Base-by-base conservation (phyloP, 2,797 vertebrate species). In the Arrhamphus sclerolepis region DNA sequence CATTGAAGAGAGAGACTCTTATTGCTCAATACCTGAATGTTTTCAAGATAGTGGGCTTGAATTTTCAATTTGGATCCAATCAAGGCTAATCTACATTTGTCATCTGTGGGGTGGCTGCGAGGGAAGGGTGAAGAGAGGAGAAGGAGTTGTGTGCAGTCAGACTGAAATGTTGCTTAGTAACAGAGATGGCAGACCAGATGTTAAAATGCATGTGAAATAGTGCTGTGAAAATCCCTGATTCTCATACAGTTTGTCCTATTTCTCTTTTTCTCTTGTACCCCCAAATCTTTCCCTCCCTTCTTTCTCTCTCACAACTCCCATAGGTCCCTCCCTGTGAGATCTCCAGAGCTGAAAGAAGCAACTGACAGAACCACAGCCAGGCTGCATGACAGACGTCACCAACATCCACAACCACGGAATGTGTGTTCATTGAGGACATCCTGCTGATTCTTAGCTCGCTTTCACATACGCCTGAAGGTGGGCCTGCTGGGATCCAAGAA, bases 121-220 rank as follows among this genome's bases (percentile, higher is more conserved):
- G 83, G 67, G 77, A 77, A 77, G 83, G 77, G 84, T 58, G 83
- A 57, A 75, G 74, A 77, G 81, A 64, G 67, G 72, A 72, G 72
- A 83, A 72, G 77, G 83, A 82, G 83, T 83, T 63, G 78, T 83
- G 88, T 87, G 87, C 88, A 91, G 86, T 89, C 87, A 89, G 76
- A 90, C 81, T 88, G 89, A 91, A 90, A 91, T 91, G 88, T 91
- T 90, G 89, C 87, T 89, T 89, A 91, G 89, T 91, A 91, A 91
- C 90, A 89, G 85, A 81, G 83, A 87, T 81, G 84, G 87, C 74
- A 82, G 85, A 84, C 81, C 77, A 85, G 87, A 88, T 87, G 81
- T 75, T 66, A 88, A 89, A 87, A 87, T 90, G 83, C 89, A 87
- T 90, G 89, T 90, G 75, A 87, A 90, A 75, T 82, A 86, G 79